Evolutionary conservation across 2,888 invertebrate species (phyloP).

Genomic region (Dasypolia templi): DNA sequence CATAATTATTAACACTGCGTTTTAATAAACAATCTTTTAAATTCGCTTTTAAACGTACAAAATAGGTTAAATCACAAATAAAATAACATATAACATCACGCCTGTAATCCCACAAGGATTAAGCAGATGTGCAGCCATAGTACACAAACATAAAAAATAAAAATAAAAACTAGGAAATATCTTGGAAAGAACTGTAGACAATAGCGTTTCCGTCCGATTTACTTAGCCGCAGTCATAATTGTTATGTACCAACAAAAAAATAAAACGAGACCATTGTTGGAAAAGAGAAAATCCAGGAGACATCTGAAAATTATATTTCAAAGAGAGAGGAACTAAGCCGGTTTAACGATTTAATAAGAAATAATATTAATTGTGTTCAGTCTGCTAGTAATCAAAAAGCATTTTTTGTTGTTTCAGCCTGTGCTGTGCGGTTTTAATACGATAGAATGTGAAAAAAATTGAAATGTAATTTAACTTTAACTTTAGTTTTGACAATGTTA

Average conservation of each 20-base stretch:
- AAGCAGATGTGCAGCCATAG: no score
- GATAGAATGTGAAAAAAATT: background rate
- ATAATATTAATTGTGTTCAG: background rate
- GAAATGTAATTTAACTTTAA: no score
- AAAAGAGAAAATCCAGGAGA: constrained; percentile 17
- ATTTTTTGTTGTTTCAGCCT: background rate
- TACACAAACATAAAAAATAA: no score
- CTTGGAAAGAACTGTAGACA: constrained; percentile 24
- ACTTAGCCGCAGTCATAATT: constrained; percentile 19
- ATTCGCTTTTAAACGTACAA: background rate
- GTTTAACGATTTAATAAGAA: background rate
- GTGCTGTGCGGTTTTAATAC: background rate
- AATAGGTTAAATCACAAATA: constrained; percentile 3
- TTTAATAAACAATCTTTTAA: background rate
- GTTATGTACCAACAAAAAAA: constrained; percentile 26
- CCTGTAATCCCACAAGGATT: no score
- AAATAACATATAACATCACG: no score
- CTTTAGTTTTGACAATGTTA: no score
- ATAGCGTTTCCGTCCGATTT: constrained; percentile 41
- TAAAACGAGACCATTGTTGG: constrained; percentile 29
- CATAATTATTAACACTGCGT: background rate
- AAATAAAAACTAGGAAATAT: background rate
- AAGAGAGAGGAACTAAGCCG: background rate
- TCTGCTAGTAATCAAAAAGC: background rate
- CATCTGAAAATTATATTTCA: background rate